Percentiles rank a stretch among this genome's conserved stretches.
phyloP scores from a whole-genome alignment of 2,888 invertebrate species.

The Autographa pulchrina region DNA sequence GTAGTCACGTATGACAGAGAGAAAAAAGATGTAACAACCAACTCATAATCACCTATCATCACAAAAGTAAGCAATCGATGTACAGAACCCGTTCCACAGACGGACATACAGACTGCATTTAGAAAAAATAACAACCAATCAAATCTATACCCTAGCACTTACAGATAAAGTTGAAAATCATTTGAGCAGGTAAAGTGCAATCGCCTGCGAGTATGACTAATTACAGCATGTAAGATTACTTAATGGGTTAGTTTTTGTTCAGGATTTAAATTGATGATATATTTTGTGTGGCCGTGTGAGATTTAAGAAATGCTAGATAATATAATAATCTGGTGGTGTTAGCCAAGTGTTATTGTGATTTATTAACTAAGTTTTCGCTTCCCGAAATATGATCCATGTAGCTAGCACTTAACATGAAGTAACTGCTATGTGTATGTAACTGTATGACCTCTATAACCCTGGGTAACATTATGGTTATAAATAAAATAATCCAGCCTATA shows the following conservation, averaged over 20 bases:
- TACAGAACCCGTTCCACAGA: neutral
- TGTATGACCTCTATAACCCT: too few relatives aligned
- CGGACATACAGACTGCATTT: neutral
- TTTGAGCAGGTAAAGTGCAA: neutral
- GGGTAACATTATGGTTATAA: too few relatives aligned
- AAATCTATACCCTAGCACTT: neutral
- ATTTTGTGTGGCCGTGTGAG: neutral
- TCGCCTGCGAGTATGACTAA: neutral
- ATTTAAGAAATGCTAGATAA: neutral
- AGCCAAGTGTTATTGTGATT: neutral
- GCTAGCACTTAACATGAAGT: too few relatives aligned
- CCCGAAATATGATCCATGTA: too few relatives aligned
- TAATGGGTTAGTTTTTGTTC: conserved; percentile 1
- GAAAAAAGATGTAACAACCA: neutral
- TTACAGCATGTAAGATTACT: neutral
- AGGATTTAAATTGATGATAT: neutral
- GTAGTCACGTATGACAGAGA: neutral
- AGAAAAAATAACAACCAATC: neutral
- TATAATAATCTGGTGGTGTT: neutral
- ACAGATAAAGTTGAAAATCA: neutral
- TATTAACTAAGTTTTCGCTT: neutral
- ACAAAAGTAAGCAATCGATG: conserved; percentile 4
- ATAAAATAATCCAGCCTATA: too few relatives aligned
- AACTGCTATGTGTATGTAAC: too few relatives aligned
- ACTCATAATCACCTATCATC: neutral